Evolutionary conservation across 1,140 invertebrate genomes (phyloP).

Genomic region (Brachionus plicatilis): DNA sequence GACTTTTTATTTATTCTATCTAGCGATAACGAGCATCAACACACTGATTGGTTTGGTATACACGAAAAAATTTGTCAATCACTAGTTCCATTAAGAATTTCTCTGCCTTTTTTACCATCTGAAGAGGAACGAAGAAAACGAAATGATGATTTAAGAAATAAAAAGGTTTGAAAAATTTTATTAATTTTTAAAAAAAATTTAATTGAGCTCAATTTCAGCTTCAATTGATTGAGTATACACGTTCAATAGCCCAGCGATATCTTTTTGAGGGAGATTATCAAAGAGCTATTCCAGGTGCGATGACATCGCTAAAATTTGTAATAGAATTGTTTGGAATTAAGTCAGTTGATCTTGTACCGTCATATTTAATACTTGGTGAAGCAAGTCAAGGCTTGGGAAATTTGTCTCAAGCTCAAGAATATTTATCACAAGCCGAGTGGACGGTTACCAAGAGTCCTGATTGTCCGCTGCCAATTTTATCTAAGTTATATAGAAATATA

Average conservation of each 20-base stretch:
- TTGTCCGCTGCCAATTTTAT: conserved; percentile 48
- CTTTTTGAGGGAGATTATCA: conserved; percentile 55
- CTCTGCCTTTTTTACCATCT: conserved; percentile 52
- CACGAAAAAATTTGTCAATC: conserved; percentile 56
- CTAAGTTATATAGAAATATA: conserved; percentile 54
- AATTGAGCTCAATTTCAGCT: neutral
- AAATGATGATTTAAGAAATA: conserved; percentile 42
- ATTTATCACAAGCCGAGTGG: conserved; percentile 56
- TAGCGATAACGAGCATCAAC: conserved; percentile 55
- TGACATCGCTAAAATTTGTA: conserved; percentile 54
- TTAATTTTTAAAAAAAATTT: neutral
- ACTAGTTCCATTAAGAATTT: conserved; percentile 48
- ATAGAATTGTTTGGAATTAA: conserved; percentile 54
- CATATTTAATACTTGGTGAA: conserved; percentile 56
- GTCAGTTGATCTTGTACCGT: conserved; percentile 55
- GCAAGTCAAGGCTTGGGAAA: conserved; percentile 54
- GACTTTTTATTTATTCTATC: conserved; percentile 22
- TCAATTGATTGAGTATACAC: conserved; percentile 16
- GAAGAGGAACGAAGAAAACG: conserved; percentile 51
- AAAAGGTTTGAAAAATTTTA: conserved; percentile 14
- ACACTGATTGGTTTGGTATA: conserved; percentile 54
- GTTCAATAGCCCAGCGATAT: conserved; percentile 41
- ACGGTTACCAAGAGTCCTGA: conserved; percentile 55
- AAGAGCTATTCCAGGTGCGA: conserved; percentile 54
- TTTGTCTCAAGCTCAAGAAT: conserved; percentile 54